phyloP scores from a whole-genome alignment of 2,888 invertebrate species.

The Nomada flava region DNA sequence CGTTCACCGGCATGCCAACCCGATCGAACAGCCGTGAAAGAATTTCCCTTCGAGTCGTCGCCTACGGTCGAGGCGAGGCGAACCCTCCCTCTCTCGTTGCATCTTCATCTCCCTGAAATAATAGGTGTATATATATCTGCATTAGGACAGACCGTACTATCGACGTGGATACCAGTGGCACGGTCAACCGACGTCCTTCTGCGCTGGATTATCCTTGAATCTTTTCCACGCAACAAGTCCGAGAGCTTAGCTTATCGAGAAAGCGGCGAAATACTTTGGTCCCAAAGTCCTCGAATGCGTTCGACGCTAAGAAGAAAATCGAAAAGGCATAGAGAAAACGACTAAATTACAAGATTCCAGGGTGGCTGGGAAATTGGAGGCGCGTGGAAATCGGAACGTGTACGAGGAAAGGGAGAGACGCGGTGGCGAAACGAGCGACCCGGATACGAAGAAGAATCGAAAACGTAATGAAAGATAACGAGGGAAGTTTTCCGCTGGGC shows the following conservation, averaged over 20 bases:
- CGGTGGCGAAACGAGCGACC: neutral
- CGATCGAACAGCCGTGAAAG: conserved; percentile 58
- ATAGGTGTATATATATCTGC: too few relatives aligned
- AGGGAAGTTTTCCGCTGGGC: conserved; percentile 52
- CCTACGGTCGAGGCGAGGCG: conserved; percentile 1
- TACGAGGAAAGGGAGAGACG: neutral
- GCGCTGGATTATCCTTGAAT: neutral
- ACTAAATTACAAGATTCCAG: conserved; percentile 36
- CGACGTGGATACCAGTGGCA: conserved; percentile 33
- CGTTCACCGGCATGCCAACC: conserved; percentile 65
- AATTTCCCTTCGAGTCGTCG: conserved; percentile 52
- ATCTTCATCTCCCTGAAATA: conserved; percentile 47
- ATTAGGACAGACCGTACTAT: too few relatives aligned
- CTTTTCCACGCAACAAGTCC: neutral
- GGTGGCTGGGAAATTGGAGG: conserved; percentile 9
- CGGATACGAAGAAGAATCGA: conserved; percentile 52
- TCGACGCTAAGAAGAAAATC: neutral
- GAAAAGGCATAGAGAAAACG: conserved; percentile 19
- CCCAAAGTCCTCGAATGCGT: neutral
- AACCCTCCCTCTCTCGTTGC: conserved; percentile 49
- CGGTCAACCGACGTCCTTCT: conserved; percentile 43
- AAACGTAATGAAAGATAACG: conserved; percentile 65
- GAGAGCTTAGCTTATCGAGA: neutral
- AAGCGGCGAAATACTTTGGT: neutral
- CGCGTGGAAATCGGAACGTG: conserved; percentile 9